Base-by-base conservation (phyloP, 2,113 vertebrate genomes). In the Chaetodon auriga region DNA sequence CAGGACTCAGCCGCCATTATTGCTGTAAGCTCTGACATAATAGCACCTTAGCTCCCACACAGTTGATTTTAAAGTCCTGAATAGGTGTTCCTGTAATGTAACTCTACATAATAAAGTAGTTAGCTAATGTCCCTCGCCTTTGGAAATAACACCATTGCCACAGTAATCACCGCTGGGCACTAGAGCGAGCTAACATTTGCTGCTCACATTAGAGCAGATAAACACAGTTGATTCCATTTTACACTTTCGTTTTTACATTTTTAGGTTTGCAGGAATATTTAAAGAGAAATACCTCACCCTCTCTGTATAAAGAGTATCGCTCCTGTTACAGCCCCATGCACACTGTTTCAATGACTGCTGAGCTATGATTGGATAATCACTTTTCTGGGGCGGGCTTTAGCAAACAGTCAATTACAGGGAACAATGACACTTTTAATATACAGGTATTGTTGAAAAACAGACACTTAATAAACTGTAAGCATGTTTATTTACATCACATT, bases 401-500 rank as follows among this genome's bases (percentile, higher is more conserved):
- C 38, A 41, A 41, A 41, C 38, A 41, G 38, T 7, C 46, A 14
- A 48, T 48, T 48, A 48, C 14, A 15, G 46, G 14, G 46, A 48
- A 13, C 12, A 49, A 19, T 49, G 16, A 18, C 9, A 49, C 14
- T 48, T 15, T 48, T 14, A 48, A 49, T 18, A 35, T 38, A 7
- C 1, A 23, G 8, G n/a, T 35, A 21, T 10, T 14, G 25, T 21
- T 61, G 14, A 16, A 36, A 58, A 58, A 30, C 25, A 58, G 23
- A 15, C 78, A 51, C 55, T 68, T 48, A 51, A 71, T 77, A 57
- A 61, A 72, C 61, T 55, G 43, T 68, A 81, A 49, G 58, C 69
- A 76, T 62, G 65, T 93, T 94, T 92, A 92, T 93, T 94, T 85
- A 85, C 76, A 90, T 79, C 54, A 88, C 89, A 90, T 88, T 92